Percentiles rank a stretch among this genome's conserved stretches.
phyloP scores from a whole-genome alignment of 1,140 invertebrate species.

The Aradophagus sp. region DNA sequence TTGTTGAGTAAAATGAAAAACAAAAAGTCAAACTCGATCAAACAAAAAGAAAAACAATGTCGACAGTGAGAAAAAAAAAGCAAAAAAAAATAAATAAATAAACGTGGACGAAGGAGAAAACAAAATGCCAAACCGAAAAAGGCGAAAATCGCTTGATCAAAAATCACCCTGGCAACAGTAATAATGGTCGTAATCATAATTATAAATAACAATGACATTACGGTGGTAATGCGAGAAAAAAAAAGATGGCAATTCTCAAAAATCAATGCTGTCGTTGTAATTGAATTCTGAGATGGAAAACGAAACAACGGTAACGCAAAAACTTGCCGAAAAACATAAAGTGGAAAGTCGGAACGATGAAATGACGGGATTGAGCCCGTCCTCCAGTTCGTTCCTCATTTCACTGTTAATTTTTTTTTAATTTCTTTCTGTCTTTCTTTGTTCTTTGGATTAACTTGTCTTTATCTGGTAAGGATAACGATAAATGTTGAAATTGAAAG shows the following conservation, averaged over 20 bases:
- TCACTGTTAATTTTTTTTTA: constrained; percentile 11
- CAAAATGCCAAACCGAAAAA: no score
- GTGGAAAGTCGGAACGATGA: not conserved
- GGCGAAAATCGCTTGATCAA: constrained; percentile 1
- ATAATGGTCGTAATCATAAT: constrained; percentile 1
- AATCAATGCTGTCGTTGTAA: constrained; percentile 2
- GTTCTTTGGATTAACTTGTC: constrained; percentile 6
- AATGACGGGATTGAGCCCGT: constrained; percentile 7
- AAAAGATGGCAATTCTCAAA: not conserved
- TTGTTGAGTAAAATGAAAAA: no score
- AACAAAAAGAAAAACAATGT: no score
- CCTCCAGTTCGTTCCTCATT: constrained; percentile 6
- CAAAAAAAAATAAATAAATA: no score
- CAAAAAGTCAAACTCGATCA: no score
- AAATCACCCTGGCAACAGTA: constrained; percentile 3
- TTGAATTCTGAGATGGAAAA: constrained; percentile 14
- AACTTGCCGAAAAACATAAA: constrained; percentile 14
- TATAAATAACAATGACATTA: constrained; percentile 1
- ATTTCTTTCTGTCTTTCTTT: constrained; percentile 11
- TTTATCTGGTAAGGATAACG: constrained; percentile 32
- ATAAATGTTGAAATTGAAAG: constrained; percentile 47
- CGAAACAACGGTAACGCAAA: constrained; percentile 27
- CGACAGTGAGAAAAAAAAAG: no score
- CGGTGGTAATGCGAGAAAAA: constrained; percentile 3
- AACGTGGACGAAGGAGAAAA: no score